These are phyloP conservation scores for Galaxias olidus DNA, from an alignment of 2,797 vertebrate species.

Conservation along the genomic window DNA sequence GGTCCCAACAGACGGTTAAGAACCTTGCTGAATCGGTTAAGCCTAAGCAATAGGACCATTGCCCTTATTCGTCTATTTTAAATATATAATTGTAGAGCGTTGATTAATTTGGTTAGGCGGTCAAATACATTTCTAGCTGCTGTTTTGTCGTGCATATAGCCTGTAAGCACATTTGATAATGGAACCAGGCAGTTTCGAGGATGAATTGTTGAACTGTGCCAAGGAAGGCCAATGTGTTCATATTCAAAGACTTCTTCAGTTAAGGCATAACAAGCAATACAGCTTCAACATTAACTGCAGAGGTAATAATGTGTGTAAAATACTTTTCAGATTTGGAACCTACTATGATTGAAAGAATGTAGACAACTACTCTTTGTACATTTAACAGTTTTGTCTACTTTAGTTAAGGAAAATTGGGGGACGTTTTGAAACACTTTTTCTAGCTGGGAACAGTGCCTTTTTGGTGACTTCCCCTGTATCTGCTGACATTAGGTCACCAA, in stretches of 20 bases:
- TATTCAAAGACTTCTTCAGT: conserved; percentile 74
- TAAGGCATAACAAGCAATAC: conserved; percentile 57
- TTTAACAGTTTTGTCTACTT: too few species aligned
- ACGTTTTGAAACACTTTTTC: background rate
- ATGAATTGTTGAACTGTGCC: conserved; percentile 80
- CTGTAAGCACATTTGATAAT: conserved; percentile 25
- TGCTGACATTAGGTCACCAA: too few species aligned
- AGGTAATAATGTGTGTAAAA: conserved; percentile 66
- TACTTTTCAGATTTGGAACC: background rate
- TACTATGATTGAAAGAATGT: too few species aligned
- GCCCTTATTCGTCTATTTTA: too few species aligned
- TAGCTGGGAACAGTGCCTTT: background rate
- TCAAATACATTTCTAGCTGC: background rate
- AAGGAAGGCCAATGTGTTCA: conserved; percentile 78
- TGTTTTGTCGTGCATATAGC: background rate
- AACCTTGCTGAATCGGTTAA: too few species aligned
- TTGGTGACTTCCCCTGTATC: background rate
- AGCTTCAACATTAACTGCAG: conserved; percentile 83
- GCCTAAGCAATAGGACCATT: too few species aligned
- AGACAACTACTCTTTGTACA: too few species aligned
- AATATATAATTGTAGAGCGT: too few species aligned
- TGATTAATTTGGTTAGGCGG: background rate
- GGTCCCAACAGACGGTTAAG: too few species aligned
- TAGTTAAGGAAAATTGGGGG: background rate
- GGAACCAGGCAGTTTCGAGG: conserved; percentile 68